Conservation (phyloP, 2,113 vertebrate genomes). For the Austrofundulus limnaeus region DNA sequence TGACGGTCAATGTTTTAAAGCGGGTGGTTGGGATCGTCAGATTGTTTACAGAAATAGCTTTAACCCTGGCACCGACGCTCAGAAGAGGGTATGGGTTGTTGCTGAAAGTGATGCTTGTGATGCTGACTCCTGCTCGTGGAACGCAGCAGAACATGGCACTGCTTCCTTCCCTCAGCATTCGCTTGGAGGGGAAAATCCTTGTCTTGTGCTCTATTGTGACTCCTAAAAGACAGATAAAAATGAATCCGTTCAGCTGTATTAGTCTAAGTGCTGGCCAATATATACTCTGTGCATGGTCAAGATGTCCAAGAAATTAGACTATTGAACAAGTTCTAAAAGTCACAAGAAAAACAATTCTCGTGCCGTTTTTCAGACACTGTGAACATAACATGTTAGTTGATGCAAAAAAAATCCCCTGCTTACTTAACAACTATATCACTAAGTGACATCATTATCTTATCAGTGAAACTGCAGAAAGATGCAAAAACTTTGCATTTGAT, state of each 20-base stretch:
- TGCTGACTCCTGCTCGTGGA: constrained; percentile 22
- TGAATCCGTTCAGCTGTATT: no score
- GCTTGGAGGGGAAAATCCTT: constrained; percentile 30
- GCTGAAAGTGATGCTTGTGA: constrained; percentile 38
- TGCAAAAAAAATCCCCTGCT: no score
- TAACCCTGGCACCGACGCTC: constrained; percentile 40
- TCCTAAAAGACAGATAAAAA: constrained; percentile 33
- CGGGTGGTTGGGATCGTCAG: neutral
- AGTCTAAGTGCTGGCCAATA: no score
- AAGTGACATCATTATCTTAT: neutral
- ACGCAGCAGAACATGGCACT: constrained; percentile 66
- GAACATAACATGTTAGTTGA: no score
- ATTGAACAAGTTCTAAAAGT: no score
- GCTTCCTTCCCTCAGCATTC: constrained; percentile 52
- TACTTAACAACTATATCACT: no score
- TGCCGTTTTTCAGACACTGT: no score
- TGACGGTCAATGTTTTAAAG: constrained; percentile 12
- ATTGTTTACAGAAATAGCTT: constrained; percentile 54
- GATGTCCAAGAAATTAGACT: no score
- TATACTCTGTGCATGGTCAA: no score
- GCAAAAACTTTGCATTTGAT: neutral
- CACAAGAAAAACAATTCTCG: no score
- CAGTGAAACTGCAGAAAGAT: neutral
- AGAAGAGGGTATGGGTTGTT: neutral
- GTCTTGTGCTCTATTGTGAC: neutral